Evolutionary conservation across 2,888 invertebrate genomes (phyloP).

Genomic region (Nezara viridula): DNA sequence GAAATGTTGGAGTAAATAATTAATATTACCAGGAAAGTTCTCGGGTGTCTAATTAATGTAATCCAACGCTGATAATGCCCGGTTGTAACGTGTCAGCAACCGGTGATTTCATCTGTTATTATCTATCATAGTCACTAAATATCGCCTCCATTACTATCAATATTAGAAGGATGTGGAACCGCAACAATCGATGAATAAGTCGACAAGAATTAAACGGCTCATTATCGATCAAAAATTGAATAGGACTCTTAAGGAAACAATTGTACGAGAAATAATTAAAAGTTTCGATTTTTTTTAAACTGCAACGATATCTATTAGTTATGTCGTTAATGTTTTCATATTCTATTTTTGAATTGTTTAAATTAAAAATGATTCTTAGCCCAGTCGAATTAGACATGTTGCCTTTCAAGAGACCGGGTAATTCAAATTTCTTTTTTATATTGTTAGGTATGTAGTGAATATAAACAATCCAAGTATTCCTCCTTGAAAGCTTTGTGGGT

Average conservation of each 20-base stretch:
- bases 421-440: no score
- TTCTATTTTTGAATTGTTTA: no score
- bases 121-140: not conserved
- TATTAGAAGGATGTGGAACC: not conserved
- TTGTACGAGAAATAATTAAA: not conserved
- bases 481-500: no score
- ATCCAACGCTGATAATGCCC: not conserved
- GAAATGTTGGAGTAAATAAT: constrained; percentile 3
- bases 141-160: not conserved
- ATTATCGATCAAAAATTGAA: constrained; percentile 13
- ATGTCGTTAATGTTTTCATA: not conserved
- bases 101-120: constrained; percentile 24
- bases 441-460: no score
- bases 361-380: no score
- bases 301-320: not conserved
- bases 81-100: constrained; percentile 5
- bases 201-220: not conserved
- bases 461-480: no score
- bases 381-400: no score
- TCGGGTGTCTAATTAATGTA: constrained; percentile 34
- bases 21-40: constrained; percentile 17
- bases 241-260: not conserved
- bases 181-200: constrained; percentile 20
- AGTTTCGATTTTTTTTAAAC: constrained; percentile 7
- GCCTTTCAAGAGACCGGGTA: no score